Conservation (phyloP, 2,113 vertebrate genomes). For the Festucalex cinctus region DNA sequence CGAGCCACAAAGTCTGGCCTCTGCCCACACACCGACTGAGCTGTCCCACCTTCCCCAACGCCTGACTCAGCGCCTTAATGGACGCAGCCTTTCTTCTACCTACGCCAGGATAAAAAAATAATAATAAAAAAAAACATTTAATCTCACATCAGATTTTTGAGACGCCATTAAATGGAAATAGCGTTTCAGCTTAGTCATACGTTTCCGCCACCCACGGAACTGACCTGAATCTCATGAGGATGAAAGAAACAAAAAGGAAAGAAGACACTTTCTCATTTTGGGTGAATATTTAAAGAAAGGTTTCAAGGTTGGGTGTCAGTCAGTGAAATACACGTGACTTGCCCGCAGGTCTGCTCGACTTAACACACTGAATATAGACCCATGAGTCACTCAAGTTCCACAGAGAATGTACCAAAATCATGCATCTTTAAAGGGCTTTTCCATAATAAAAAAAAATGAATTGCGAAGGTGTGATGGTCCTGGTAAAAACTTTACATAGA, state of each 20-base stretch:
- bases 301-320: not conserved
- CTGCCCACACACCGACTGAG: not conserved
- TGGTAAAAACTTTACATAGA: too few species aligned
- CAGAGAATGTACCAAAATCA: too few species aligned
- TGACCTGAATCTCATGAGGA: slow-evolving; percentile 26
- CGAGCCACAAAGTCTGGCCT: not conserved
- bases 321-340: not conserved
- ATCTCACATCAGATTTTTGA: slow-evolving; percentile 18
- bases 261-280: slow-evolving; percentile 3
- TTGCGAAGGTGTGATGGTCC: too few species aligned
- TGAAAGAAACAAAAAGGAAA: not conserved
- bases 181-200: slow-evolving; percentile 40
- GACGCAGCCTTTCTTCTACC: slow-evolving; percentile 28
- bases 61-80: slow-evolving; percentile 53
- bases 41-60: slow-evolving; percentile 21
- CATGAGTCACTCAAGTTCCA: too few species aligned
- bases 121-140: not conserved
- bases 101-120: slow-evolving; percentile 22
- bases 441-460: too few species aligned
- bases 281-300: not conserved
- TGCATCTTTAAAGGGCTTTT: too few species aligned
- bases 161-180: slow-evolving; percentile 45
- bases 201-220: slow-evolving; percentile 47
- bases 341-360: not conserved
- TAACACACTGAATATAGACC: too few species aligned